Conservation (phyloP, 1,140 invertebrate species). For the Neoseiulus cucumeris region DNA sequence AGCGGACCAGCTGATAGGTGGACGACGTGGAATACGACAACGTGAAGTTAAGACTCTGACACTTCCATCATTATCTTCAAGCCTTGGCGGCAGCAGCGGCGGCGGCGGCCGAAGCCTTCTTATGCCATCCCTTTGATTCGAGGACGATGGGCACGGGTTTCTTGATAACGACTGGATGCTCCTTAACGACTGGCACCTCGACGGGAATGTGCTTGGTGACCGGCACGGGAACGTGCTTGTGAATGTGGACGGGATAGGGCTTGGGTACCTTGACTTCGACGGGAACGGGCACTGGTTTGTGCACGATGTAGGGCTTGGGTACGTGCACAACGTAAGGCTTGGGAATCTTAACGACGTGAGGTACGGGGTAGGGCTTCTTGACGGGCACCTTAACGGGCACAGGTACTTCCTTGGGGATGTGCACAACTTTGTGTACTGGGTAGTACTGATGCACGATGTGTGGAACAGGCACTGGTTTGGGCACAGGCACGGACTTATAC, state of each 20-base stretch:
- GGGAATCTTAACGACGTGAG: background rate
- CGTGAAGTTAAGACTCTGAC: too few species aligned
- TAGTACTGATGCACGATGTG: slow-evolving; percentile 7
- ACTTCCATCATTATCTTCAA: background rate
- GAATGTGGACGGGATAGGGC: slow-evolving; percentile 1
- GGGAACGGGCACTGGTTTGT: background rate
- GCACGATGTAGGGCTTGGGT: slow-evolving; percentile 8
- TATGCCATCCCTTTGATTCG: slow-evolving; percentile 3
- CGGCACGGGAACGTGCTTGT: slow-evolving; percentile 6
- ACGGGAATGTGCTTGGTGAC: slow-evolving; percentile 5
- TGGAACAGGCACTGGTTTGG: background rate
- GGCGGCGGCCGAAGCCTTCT: background rate
- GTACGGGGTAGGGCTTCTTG: slow-evolving; percentile 7
- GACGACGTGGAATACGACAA: background rate
- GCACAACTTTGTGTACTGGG: slow-evolving; percentile 4
- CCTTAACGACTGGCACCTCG: slow-evolving; percentile 5
- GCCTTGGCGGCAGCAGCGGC: background rate
- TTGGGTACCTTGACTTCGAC: slow-evolving; percentile 6
- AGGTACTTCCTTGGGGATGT: background rate
- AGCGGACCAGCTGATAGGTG: background rate
- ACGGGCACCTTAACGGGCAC: slow-evolving; percentile 8
- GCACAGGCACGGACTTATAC: slow-evolving; percentile 3
- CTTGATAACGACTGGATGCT: slow-evolving; percentile 8
- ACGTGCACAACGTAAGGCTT: slow-evolving; percentile 7
- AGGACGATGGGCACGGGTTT: slow-evolving; percentile 4